Conservation (phyloP, 2,888 invertebrate species). For the Carpatolechia fugitivella region DNA sequence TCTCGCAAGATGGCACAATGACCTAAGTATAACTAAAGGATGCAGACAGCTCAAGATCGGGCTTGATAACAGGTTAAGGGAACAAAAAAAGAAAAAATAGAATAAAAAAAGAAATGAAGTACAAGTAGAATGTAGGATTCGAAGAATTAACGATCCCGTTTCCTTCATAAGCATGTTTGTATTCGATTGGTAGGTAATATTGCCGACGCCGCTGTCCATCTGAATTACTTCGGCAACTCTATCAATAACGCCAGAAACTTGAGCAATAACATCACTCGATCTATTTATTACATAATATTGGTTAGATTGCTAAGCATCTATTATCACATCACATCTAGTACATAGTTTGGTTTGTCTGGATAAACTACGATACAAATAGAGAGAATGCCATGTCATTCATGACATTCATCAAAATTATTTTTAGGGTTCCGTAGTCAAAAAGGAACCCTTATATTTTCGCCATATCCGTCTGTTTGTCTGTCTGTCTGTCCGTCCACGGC, state of each 20-base stretch:
- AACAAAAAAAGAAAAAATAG: too few relatives aligned
- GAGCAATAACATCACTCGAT: constrained; percentile 58
- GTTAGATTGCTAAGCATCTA: constrained; percentile 29
- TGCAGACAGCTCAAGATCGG: too few relatives aligned
- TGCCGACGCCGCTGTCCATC: constrained; percentile 47
- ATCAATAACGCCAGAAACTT: constrained; percentile 73
- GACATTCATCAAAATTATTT: too few relatives aligned
- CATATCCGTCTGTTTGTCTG: too few relatives aligned
- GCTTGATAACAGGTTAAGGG: too few relatives aligned
- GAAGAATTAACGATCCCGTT: background rate
- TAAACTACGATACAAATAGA: too few relatives aligned
- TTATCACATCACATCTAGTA: background rate
- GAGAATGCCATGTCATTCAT: too few relatives aligned
- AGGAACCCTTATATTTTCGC: too few relatives aligned
- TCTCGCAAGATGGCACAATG: too few relatives aligned
- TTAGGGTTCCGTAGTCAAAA: too few relatives aligned
- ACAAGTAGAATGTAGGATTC: background rate
- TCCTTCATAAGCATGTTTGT: background rate
- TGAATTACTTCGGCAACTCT: constrained; percentile 70
- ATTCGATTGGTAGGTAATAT: constrained; percentile 32
- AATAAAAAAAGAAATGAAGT: background rate
- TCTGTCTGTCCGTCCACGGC: too few relatives aligned
- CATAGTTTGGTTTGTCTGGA: background rate
- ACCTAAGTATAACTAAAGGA: too few relatives aligned
- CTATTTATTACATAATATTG: constrained; percentile 59